Evolutionary conservation across 2,113 vertebrate species (phyloP).

Genomic region (Leptobrachium ailaonicum): DNA sequence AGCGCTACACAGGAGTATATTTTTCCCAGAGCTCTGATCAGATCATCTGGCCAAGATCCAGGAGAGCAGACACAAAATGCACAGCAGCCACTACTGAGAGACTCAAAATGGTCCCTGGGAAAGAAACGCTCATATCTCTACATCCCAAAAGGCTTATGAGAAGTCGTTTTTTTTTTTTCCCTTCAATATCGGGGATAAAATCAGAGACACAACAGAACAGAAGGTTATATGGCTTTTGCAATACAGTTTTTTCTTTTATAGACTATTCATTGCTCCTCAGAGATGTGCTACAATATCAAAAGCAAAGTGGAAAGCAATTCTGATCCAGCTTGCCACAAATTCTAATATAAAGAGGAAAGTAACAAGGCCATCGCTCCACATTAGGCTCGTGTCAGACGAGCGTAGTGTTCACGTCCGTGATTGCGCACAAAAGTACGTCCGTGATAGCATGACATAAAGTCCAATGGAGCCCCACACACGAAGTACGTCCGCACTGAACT

Average conservation of each 20-base stretch:
- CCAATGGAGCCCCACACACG: no score
- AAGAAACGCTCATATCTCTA: slow-evolving; percentile 7
- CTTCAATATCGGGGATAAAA: neutral
- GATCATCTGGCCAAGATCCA: slow-evolving; percentile 29
- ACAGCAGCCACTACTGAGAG: slow-evolving; percentile 14
- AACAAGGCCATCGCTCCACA: no score
- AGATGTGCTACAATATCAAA: no score
- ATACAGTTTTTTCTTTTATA: neutral
- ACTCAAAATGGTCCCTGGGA: slow-evolving; percentile 23
- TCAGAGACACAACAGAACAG: slow-evolving; percentile 19
- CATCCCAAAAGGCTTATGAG: slow-evolving; percentile 4
- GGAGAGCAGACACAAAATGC: slow-evolving; percentile 11
- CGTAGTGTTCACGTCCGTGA: no score
- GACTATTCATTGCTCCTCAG: no score
- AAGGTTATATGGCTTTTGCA: slow-evolving; percentile 3
- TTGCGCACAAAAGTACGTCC: no score
- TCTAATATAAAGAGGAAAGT: no score
- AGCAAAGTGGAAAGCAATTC: no score
- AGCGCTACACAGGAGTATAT: neutral
- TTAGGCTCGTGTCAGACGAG: no score
- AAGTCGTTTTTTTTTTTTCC: neutral
- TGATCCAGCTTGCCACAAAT: no score
- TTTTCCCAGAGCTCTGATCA: slow-evolving; percentile 40
- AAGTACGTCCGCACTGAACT: no score
- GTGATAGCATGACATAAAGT: no score